Evolutionary conservation across 1,140 invertebrate genomes (phyloP), one percentile per base, ranked within the genome.

Genomic region (Drosophila parvula): DNA sequence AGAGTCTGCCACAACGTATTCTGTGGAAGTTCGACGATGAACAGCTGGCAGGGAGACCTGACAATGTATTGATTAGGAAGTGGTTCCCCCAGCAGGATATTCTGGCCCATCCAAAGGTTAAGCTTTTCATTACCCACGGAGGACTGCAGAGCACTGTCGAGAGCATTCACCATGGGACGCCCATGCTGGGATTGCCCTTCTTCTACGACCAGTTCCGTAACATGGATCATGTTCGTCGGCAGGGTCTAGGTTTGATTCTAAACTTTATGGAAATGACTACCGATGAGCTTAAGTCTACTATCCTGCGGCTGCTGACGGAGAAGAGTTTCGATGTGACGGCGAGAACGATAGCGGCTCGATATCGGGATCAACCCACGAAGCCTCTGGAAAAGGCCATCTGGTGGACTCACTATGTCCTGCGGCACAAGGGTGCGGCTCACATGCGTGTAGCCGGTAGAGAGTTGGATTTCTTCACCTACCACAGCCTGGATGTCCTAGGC

Each of bases 21-120:
- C 56, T 94, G 6, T 94, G 93, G 93, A 94, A 94, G 78, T 92
- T 90, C 58, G 93, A 94, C 5, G 59, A 48, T 7, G 80, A 86
- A 14, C 53, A 51, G 5, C n/a, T 92, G 30, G 65, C 81, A 3
- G 88, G 84, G 16, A 89, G 88, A 40, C 70, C 80, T 71, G 78
- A 93, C 0, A 96, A 96, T 90, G 94, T 97, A 0, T 94, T 94
- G 79, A 90, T 95, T 0, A 94, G 93, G 2, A 93, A 48, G 0
- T 92, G 92, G 92, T 51, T 94, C 11, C 93, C 94, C 0, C 94
- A 94, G 75, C 92, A 92, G 27, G 92, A 93, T 50, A 53, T 94
- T 3, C 58, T 94, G 43, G 92, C 92, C 30, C 90, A 92, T 77
- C 69, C 91, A 6, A 91, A 92, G 16, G 82, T 92, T 0, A 92